Base-by-base conservation (phyloP, 2,113 vertebrate genomes). In the Pteropus alecto region DNA sequence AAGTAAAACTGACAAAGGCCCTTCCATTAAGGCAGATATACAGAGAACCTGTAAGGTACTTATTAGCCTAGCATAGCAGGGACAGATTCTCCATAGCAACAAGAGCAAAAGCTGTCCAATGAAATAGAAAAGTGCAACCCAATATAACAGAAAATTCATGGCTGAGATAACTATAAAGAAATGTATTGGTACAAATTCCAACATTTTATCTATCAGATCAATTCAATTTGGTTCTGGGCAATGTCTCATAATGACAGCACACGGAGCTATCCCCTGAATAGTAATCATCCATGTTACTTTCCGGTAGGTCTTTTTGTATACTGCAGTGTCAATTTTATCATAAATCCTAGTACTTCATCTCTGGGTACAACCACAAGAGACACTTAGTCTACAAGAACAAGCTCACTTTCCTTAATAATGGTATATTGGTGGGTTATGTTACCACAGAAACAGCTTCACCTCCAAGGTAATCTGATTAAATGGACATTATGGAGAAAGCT, bases 401-500 rank as follows among this genome's bases (percentile, higher is more conserved):
- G 65, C 43, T 93, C 54, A 15, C 28, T 67, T 46, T 73, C 65
- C 91, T 94, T n/a, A 95, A 54, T 84, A 81, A 87, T 6, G 51
- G 51, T 15, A 9, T 48, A 58, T 19, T 0, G 5, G 77, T 41
- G 61, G 46, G 18, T 46, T 63, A n/a, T 5, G 16, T 94, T 91
- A 63, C 93, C 85, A 82, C 77, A 93, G 91, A 91, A 95, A 96
- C 33, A n/a, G 76, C 60, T 90, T 76, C 41, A 11, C 76, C 41
- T 84, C 84, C 71, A 38, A 26, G 56, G 81, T 28, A 89, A 82
- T 41, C 87, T 61, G 93, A 93, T 83, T 90, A 86, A 61, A 58
- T 4, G 33, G 35, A 46, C 51, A 83, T 94, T 91, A 76, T 19
- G 48, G 86, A 76, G 41, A 95, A 95, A 78, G 73, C 33, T n/a